Evolutionary conservation across 1,140 invertebrate species (phyloP).

Genomic region (Batillaria attramentaria): DNA sequence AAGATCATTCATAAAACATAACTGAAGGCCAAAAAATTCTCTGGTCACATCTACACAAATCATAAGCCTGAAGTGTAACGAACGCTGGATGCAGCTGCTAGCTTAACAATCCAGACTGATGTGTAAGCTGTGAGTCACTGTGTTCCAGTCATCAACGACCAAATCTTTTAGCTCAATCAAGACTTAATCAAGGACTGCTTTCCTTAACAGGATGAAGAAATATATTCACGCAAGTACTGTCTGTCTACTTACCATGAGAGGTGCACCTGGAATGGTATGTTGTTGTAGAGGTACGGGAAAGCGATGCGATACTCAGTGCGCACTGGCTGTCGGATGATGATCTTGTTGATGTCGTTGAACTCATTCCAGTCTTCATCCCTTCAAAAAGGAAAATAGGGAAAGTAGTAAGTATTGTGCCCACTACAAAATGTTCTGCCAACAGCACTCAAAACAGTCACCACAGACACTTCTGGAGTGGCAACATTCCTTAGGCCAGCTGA

Average conservation of each 20-base stretch:
- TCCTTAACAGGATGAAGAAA: too few species aligned
- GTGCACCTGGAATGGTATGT: conserved; percentile 86
- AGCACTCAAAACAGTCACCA: not conserved
- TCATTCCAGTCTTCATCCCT: conserved; percentile 99
- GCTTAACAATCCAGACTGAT: too few species aligned
- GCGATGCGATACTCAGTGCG: conserved; percentile 99
- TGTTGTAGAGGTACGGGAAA: conserved; percentile 99
- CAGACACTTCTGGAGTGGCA: not conserved
- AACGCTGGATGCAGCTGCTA: too few species aligned
- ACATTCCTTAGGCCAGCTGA: too few species aligned
- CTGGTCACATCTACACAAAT: too few species aligned
- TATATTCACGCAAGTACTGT: not conserved
- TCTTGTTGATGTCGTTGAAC: conserved; percentile 99
- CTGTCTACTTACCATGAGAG: conserved; percentile 64
- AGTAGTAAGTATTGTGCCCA: not conserved
- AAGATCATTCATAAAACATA: too few species aligned
- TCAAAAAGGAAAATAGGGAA: conserved; percentile 53
- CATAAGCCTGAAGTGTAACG: too few species aligned
- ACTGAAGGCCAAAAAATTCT: too few species aligned
- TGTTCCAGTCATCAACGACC: too few species aligned
- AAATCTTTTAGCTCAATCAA: too few species aligned
- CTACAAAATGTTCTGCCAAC: not conserved
- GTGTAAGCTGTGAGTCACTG: too few species aligned
- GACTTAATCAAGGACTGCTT: too few species aligned
- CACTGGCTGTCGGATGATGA: conserved; percentile 98